These are phyloP conservation scores for Empidonax alnorum DNA, from an alignment of 2,113 vertebrate species.

Conservation along the genomic window DNA sequence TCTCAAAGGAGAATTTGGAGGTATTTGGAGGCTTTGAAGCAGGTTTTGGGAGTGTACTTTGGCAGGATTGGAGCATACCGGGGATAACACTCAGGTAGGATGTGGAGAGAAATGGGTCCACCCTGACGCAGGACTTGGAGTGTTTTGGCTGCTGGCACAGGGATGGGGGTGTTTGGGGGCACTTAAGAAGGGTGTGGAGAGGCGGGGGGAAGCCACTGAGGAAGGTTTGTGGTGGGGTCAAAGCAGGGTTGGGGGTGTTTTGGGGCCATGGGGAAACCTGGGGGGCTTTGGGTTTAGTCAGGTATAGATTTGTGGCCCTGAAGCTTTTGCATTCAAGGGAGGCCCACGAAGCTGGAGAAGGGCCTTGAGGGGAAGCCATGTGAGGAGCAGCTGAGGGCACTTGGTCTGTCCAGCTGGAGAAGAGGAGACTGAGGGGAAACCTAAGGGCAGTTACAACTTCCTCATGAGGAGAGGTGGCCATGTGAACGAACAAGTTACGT, in stretches of 20 bases:
- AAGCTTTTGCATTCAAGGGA: neutral
- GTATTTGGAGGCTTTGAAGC: neutral
- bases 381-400: neutral
- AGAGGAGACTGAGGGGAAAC: neutral
- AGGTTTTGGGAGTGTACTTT: neutral
- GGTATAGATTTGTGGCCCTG: too few relatives aligned
- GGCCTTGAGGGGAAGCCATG: too few relatives aligned
- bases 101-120: neutral
- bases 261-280: neutral
- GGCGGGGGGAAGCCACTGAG: too few relatives aligned
- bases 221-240: too few relatives aligned
- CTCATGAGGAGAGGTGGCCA: neutral
- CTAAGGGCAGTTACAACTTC: neutral
- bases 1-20: neutral
- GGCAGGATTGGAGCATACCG: neutral
- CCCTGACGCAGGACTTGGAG: neutral
- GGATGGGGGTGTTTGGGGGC: neutral
- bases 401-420: neutral
- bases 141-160: neutral
- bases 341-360: fast-evolving
- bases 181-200: neutral
- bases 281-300: neutral
- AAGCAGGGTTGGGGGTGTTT: neutral
- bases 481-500: neutral
- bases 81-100: neutral